Base-by-base conservation (phyloP, 2,113 vertebrate species). In the Charina bottae region DNA sequence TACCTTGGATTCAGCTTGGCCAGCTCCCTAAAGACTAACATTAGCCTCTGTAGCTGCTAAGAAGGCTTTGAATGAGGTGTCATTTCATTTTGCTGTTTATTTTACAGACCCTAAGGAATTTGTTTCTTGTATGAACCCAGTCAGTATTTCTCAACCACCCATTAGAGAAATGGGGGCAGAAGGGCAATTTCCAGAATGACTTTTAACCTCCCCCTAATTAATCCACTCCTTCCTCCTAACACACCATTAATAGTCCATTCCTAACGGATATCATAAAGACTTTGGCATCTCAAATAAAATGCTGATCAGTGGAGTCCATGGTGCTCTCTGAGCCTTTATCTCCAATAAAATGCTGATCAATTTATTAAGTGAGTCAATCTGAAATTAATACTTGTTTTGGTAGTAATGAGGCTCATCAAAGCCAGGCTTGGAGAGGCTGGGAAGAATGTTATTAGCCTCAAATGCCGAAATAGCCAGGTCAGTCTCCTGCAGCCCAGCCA, bases 321-420 rank as follows among this genome's bases (percentile, higher is more conserved):
- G n/a, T n/a, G n/a, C n/a, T n/a, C n/a, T n/a, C n/a, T n/a, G n/a
- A n/a, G n/a, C n/a, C n/a, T n/a, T n/a, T n/a, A 96, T 95, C 94
- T 94, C 96, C 94, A 95, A 96, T 96, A 96, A 96, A 96, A 93
- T 85, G 93, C 94, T 95, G 96, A 96, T 97, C 96, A 96, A 96
- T 94, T 95, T 93, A 96, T 96, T 94, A 94, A 96, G 92, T 94
- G 96, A 96, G 94, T 95, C 96, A 96, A 96, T 95, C 94, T 94
- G 92, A 95, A 96, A 96, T 94, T 95, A 96, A 96, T 96, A 97
- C 94, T 95, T 96, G 94, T 93, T 95, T 96, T 91, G 42, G 17
- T 78, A 78, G 89, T 96, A 95, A 96, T 93, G 95, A 96, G 93
- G 91, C 91, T 54, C 95, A 97, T 97, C 96, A 96, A 97, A 96